Base-by-base conservation (phyloP, 2,113 vertebrate species). In the Petaurus breviceps region DNA sequence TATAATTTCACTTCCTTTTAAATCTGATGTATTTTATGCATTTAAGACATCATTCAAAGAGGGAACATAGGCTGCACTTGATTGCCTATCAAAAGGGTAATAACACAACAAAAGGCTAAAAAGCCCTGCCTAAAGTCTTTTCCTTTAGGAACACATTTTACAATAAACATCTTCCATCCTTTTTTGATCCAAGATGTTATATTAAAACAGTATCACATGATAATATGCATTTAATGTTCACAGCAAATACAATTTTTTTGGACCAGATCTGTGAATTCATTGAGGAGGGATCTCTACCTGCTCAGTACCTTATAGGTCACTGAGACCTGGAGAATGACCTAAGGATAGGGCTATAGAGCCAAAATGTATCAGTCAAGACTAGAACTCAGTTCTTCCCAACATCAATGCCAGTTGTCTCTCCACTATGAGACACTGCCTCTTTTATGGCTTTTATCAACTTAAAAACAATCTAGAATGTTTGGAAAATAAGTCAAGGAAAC, bases 61-160 rank as follows among this genome's bases (percentile, higher is more conserved):
- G 61, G 14, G 61, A 5, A 14, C 61, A n/a, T 19, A n/a, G 31
- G 31, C 31, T 77, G 11, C 31, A 37, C 12, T 31, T n/a, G 37
- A 19, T 31, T 57, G 55, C 9, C 55, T 57, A 9, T 57, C 26
- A 57, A 57, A 57, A 26, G 26, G 55, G 55, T 57, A 22, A 57
- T 28, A 1, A 57, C 25, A 28, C 8, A 57, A 55, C 23, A 55
- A 55, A 55, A 55, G 7, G 23, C 54, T 55, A 55, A 61, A 61
- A 61, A 28, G 9, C 26, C 28, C 26, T 14, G 61, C 61, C 95
- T 51, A 19, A 91, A 61, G 47, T 92, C 77, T 84, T 96, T 96
- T 92, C 91, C 46, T 46, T 92, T 95, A 91, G 49, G 93, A 91
- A 61, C 94, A 91, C 19, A 25, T 91, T 91, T 95, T 57, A 11